Base-by-base conservation (phyloP, 2,888 invertebrate species). In the Nomada fucata region DNA sequence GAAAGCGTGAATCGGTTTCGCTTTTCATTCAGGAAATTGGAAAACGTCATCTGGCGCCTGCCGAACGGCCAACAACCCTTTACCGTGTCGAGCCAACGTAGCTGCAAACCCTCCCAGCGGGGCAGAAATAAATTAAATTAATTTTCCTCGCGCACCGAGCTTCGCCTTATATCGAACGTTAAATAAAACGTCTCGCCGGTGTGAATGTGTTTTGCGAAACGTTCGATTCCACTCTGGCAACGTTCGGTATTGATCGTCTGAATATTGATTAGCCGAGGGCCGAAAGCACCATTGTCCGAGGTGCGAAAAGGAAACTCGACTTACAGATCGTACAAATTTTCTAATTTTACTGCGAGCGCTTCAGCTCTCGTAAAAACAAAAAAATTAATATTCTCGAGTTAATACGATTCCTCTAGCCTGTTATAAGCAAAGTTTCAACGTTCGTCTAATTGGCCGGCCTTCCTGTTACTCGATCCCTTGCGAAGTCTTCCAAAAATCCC, bases 1-100 rank as follows among this genome's bases (percentile, higher is more conserved):
- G 87, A 88, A 86, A 85, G 77, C 73, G 84, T 79, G 85, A 87
- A 90, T 92, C 92, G 90, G 92, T 92, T 88, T 89, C 90, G 90
- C 91, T 82, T 89, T 87, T 90, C 92, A 90, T 91, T 90, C 89
- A 90, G 91, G 89, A 92, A 92, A 93, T 92, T 91, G 91, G 89
- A 92, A 93, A 93, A 87, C 92, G 91, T 93, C 93, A 93, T 92
- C 92, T 92, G 92, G 88, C 73, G 79, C 72, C 77, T 80, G 68
- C 61, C 60, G 80, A 76, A 81, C 76, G 53, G 71, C 77, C 57
- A 55, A 77, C 88, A 92, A 92, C 91, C 92, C 92, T 91, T 92
- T 92, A 73, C 71, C 69, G 73, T 26, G 70, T n/a, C 29, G n/a
- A 57, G 55, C 84, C 71, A 55, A 26, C 76, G 63, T 59, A n/a